phyloP scores from a whole-genome alignment of 2,797 vertebrate genomes.

The Artibeus jamaicensis region DNA sequence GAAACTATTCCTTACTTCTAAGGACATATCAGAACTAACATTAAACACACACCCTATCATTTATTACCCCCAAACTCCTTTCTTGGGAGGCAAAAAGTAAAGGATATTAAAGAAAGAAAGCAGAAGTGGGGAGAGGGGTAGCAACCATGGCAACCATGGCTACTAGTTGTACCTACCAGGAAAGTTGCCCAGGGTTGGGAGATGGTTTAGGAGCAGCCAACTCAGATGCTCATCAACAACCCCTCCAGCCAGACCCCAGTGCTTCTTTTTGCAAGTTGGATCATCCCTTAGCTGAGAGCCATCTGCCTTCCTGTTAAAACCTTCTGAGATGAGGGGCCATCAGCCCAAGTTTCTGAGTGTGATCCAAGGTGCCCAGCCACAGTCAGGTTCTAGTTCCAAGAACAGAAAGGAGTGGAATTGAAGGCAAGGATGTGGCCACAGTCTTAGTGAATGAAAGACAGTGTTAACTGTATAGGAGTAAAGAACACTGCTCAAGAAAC shows the following conservation, averaged over 20 bases:
- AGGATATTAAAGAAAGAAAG: constrained; percentile 19
- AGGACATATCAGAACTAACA: not conserved
- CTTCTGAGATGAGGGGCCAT: not conserved
- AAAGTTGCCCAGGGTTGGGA: constrained; percentile 47
- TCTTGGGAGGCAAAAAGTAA: constrained; percentile 16
- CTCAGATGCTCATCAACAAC: constrained; percentile 17
- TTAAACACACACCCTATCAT: not conserved
- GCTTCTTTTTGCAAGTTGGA: not conserved
- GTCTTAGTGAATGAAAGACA: not conserved
- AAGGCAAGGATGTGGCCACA: not conserved
- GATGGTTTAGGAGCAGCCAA: constrained; percentile 43
- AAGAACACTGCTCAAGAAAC: constrained; percentile 52
- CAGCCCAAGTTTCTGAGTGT: constrained; percentile 27
- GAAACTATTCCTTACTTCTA: not conserved
- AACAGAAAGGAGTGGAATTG: not conserved
- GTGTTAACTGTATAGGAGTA: not conserved
- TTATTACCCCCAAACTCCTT: not conserved
- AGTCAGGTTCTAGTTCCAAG: constrained; percentile 27
- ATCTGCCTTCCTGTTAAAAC: constrained; percentile 36
- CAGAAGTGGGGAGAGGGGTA: not conserved
- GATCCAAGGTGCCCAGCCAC: constrained; percentile 44
- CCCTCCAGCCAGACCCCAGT: not conserved
- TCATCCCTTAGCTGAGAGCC: constrained; percentile 46
- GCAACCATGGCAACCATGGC: not conserved
- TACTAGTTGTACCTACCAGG: constrained; percentile 69